phyloP scores from a whole-genome alignment of 2,888 invertebrate genomes.

The Nephrotoma appendiculata region DNA sequence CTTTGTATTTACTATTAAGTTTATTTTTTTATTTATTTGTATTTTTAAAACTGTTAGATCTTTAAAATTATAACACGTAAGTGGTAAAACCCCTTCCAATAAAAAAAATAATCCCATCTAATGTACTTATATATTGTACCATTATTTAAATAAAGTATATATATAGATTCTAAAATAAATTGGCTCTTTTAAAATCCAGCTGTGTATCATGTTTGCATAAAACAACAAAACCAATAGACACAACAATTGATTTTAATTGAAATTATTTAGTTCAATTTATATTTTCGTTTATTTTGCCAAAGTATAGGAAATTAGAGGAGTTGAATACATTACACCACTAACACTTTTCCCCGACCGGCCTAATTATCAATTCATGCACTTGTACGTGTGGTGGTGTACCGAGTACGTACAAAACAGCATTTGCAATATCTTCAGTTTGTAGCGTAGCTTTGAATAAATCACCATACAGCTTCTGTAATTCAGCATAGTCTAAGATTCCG shows the following conservation, averaged over 20 bases:
- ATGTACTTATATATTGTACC: background rate
- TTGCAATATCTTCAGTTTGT: conserved; percentile 20
- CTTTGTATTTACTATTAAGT: background rate
- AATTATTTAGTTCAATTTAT: background rate
- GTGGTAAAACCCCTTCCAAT: background rate
- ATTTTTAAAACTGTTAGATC: background rate
- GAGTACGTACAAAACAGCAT: conserved; percentile 20
- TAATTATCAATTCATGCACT: conserved; percentile 20
- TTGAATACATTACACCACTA: conserved; percentile 6
- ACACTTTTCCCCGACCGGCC: conserved; percentile 20
- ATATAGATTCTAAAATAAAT: background rate
- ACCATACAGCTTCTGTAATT: background rate
- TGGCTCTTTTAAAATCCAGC: too few species aligned
- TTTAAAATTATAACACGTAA: background rate
- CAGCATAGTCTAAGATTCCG: background rate
- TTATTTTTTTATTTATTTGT: background rate
- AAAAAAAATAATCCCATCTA: background rate
- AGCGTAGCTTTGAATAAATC: conserved; percentile 12
- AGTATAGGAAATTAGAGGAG: too few species aligned
- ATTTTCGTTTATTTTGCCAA: too few species aligned
- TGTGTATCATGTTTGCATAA: too few species aligned
- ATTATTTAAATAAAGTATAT: background rate
- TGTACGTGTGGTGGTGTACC: conserved; percentile 20
- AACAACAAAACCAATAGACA: too few species aligned
- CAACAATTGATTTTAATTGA: too few species aligned